Evolutionary conservation across 2,797 vertebrate genomes (phyloP).

Genomic region (Artibeus jamaicensis): DNA sequence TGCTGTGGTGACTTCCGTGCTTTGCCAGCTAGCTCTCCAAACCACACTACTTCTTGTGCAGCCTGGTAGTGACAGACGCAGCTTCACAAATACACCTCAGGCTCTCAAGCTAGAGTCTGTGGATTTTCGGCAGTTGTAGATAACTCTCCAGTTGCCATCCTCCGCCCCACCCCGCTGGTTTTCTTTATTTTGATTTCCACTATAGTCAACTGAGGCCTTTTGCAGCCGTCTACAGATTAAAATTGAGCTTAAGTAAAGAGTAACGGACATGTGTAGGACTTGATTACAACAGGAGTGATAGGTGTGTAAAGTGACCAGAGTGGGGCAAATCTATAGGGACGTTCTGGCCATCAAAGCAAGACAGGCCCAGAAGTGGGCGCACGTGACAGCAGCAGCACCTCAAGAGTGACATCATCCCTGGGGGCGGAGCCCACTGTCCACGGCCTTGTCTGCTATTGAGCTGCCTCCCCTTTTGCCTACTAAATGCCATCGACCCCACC

Average conservation of each 20-base stretch:
- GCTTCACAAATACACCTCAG: background rate
- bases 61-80: background rate
- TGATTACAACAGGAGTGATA: background rate
- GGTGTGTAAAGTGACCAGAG: background rate
- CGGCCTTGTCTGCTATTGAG: constrained; percentile 46
- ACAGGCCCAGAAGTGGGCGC: constrained; percentile 57
- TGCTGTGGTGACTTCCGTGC: background rate
- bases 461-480: background rate
- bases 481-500: background rate
- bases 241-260: background rate
- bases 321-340: background rate
- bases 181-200: background rate
- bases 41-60: background rate
- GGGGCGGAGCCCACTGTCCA: constrained; percentile 52
- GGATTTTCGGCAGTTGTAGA: background rate
- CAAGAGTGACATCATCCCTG: constrained; percentile 67
- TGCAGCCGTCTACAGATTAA: background rate
- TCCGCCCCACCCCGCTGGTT: background rate
- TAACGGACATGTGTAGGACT: background rate
- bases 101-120: background rate
- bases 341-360: constrained; percentile 17
- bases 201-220: background rate
- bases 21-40: background rate
- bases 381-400: constrained; percentile 67
- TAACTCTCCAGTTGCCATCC: background rate